Conservation (phyloP, 2,797 vertebrate genomes). For the Phylloscopus collybita region DNA sequence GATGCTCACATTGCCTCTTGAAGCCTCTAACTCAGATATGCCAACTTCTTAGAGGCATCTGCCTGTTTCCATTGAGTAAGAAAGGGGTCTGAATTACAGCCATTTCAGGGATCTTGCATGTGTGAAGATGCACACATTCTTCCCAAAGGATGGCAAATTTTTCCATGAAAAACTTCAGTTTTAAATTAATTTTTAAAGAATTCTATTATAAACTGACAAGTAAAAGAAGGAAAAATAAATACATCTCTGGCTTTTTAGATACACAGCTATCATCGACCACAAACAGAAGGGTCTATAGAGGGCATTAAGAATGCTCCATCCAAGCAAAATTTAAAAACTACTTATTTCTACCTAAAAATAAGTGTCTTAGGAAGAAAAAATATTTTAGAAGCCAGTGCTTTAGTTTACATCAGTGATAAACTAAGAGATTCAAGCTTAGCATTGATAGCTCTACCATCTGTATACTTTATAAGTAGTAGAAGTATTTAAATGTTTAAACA, state of each 20-base stretch:
- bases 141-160: background rate
- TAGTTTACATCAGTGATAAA: background rate
- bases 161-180: background rate
- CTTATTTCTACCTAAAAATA: background rate
- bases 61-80: background rate
- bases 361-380: background rate
- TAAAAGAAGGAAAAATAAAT: background rate
- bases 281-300: background rate
- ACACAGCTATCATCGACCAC: background rate
- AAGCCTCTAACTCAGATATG: background rate
- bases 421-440: background rate
- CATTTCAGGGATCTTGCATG: background rate
- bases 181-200: background rate
- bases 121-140: background rate
- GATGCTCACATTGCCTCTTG: background rate
- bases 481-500: background rate
- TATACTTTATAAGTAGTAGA: background rate
- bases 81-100: background rate
- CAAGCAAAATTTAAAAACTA: background rate
- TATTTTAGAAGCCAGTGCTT: background rate
- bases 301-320: background rate
- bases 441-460: background rate
- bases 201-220: background rate
- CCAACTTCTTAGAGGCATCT: background rate
- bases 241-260: background rate